These are phyloP conservation scores for Panagrolaimus sp. DNA, from an alignment of 1,140 invertebrate species.

Conservation along the genomic window DNA sequence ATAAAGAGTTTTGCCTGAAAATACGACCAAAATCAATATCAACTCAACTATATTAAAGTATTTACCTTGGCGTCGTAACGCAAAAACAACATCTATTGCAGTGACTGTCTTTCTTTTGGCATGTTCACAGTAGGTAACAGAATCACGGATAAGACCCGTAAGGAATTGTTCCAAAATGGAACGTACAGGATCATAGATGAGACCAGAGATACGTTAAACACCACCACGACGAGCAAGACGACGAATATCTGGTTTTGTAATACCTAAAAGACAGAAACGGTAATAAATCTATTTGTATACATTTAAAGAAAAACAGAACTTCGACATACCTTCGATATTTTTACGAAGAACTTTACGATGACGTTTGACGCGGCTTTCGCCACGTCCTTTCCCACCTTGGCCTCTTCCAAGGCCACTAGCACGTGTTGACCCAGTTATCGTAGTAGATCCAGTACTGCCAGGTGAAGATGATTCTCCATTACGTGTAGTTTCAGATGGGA, in stretches of 20 bases:
- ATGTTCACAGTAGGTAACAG: slow-evolving; percentile 61
- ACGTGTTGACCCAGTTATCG: too few relatives aligned
- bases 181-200: slow-evolving; percentile 68
- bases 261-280: too few relatives aligned
- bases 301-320: too few relatives aligned
- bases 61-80: slow-evolving; percentile 1
- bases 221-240: slow-evolving; percentile 71
- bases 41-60: background rate
- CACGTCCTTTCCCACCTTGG: slow-evolving; percentile 69
- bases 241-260: slow-evolving; percentile 69
- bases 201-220: slow-evolving; percentile 72
- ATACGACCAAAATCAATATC: background rate
- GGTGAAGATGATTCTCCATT: too few relatives aligned
- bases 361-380: slow-evolving; percentile 69
- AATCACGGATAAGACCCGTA: slow-evolving; percentile 75
- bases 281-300: too few relatives aligned
- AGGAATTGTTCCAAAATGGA: slow-evolving; percentile 66
- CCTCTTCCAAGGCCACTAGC: too few relatives aligned
- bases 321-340: slow-evolving; percentile 73
- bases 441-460: too few relatives aligned
- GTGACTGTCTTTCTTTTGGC: slow-evolving; percentile 14
- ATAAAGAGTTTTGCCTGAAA: slow-evolving; percentile 15
- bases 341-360: slow-evolving; percentile 67
- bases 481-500: too few relatives aligned
- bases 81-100: slow-evolving; percentile 11